These are phyloP conservation scores for Mionectes macconnelli DNA, from an alignment of 2,113 vertebrate genomes.

Conservation along the genomic window DNA sequence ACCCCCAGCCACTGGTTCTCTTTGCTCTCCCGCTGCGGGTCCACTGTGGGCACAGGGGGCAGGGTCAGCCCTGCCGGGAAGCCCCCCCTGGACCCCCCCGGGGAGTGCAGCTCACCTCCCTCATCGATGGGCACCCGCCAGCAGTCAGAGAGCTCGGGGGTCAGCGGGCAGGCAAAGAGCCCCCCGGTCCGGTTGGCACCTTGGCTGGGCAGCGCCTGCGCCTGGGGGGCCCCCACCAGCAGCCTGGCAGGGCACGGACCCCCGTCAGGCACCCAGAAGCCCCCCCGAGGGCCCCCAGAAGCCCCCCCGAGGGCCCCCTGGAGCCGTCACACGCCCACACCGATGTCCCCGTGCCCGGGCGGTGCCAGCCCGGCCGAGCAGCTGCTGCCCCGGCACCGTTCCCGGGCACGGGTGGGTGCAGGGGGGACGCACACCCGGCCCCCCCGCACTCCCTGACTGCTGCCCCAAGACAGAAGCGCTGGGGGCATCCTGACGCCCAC, in stretches of 20 bases:
- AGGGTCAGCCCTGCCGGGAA: not conserved
- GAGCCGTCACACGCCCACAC: not conserved
- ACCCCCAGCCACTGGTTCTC: slow-evolving; percentile 96
- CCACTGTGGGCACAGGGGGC: slow-evolving; percentile 48
- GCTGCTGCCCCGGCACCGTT: not conserved
- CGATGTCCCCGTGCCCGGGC: not conserved
- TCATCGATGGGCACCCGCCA: slow-evolving; percentile 86
- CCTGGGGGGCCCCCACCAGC: slow-evolving; percentile 88
- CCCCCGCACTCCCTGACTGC: too few relatives aligned
- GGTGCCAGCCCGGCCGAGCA: not conserved
- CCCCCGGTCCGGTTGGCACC: slow-evolving; percentile 83
- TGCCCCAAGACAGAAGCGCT: too few relatives aligned
- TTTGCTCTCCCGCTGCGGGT: slow-evolving; percentile 84
- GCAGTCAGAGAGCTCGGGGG: slow-evolving; percentile 83
- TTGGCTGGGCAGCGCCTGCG: slow-evolving; percentile 77
- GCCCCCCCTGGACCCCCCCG: not conserved
- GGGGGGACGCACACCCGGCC: too few relatives aligned
- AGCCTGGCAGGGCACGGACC: slow-evolving; percentile 71
- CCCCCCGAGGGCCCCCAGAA: not conserved
- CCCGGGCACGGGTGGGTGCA: not conserved
- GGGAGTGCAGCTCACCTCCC: slow-evolving; percentile 57
- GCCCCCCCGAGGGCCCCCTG: not conserved
- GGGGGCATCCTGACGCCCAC: not conserved
- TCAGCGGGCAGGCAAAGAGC: slow-evolving; percentile 90
- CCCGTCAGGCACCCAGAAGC: not conserved